These are phyloP conservation scores for Pardalotus punctatus DNA, from an alignment of 2,113 vertebrate species.

Conservation along the genomic window DNA sequence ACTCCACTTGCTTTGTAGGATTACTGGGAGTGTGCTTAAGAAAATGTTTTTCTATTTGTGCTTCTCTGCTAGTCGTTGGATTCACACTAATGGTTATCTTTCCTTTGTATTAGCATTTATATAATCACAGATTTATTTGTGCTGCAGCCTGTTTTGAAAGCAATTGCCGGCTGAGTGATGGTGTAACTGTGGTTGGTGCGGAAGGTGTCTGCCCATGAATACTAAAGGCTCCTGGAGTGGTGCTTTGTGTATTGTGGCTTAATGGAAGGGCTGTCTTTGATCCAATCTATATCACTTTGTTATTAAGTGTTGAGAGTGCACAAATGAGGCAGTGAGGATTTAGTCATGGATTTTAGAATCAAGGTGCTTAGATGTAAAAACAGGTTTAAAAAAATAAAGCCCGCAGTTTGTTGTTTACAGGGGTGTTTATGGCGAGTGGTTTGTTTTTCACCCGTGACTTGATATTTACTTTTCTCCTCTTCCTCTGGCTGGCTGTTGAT, in stretches of 20 bases:
- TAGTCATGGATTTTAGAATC: neutral
- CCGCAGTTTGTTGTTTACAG: neutral
- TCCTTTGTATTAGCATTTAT: neutral
- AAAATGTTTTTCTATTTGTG: neutral
- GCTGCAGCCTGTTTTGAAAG: neutral
- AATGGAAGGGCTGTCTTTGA: neutral
- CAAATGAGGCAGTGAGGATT: neutral
- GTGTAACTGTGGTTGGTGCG: fast-evolving
- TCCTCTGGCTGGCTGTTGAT: neutral
- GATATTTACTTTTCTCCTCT: neutral
- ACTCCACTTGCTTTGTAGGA: fast-evolving
- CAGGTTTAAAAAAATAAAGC: too few species aligned
- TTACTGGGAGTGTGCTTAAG: neutral
- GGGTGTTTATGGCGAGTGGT: neutral
- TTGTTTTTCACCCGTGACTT: neutral
- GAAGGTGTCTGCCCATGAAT: neutral
- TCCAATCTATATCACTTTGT: neutral
- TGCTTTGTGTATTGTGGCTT: neutral
- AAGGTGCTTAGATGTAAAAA: neutral
- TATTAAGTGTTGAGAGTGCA: neutral
- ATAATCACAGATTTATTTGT: neutral
- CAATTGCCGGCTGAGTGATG: neutral
- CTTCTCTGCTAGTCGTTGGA: neutral
- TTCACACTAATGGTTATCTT: neutral
- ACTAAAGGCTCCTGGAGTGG: neutral